phyloP scores from a whole-genome alignment of 2,113 vertebrate genomes.

The Tragelaphus strepsiceros region DNA sequence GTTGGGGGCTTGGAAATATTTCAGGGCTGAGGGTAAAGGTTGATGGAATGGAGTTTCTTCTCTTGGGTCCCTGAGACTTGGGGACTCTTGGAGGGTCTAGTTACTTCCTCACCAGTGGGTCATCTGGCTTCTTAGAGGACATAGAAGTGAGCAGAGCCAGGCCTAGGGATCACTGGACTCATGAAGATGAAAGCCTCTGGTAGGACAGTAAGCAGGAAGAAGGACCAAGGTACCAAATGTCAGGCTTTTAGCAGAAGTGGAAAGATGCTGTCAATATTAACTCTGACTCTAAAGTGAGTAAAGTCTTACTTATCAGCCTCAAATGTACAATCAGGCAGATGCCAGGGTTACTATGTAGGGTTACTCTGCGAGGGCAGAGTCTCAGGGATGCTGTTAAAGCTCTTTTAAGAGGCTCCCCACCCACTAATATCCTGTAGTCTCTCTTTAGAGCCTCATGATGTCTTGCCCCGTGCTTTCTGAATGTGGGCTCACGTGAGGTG shows the following conservation, averaged over 20 bases:
- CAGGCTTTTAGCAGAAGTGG: neutral
- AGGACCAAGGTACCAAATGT: neutral
- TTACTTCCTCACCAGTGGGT: no score
- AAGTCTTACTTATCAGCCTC: neutral
- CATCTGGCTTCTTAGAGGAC: neutral
- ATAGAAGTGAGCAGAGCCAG: neutral
- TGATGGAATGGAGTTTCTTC: neutral
- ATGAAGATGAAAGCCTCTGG: neutral
- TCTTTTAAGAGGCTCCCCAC: neutral
- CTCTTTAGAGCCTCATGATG: slow-evolving; percentile 28
- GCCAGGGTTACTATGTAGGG: fast-evolving
- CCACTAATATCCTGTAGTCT: neutral
- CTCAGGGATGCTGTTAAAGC: neutral
- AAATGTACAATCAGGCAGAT: neutral
- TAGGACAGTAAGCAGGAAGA: neutral
- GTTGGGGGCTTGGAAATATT: neutral
- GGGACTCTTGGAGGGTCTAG: neutral
- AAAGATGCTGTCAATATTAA: neutral
- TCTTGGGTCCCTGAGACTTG: neutral
- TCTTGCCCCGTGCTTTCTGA: neutral
- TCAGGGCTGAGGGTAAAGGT: neutral
- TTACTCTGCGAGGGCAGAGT: neutral
- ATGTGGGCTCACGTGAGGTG: neutral
- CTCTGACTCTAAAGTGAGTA: neutral
- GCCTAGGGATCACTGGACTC: neutral